Evolutionary conservation across 2,888 invertebrate genomes (phyloP).

Genomic region (Polydrusus cervinus): DNA sequence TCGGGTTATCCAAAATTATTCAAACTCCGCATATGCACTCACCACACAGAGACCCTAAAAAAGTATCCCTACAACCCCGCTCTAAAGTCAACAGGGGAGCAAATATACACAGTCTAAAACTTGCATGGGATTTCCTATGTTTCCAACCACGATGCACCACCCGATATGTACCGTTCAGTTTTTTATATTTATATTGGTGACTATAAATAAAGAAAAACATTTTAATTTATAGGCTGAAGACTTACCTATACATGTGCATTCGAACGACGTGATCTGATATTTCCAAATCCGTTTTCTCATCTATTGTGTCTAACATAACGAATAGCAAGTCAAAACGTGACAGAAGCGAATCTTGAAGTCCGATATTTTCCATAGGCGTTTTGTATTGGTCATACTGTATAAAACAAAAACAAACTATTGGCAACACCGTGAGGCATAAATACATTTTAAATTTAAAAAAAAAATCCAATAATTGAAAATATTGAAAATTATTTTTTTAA

Average conservation of each 20-base stretch:
- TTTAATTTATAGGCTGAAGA: not conserved
- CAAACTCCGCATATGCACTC: too few species aligned
- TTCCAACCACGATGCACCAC: too few species aligned
- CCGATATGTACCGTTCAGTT: too few species aligned
- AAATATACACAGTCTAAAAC: too few species aligned
- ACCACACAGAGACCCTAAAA: too few species aligned
- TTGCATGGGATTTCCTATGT: too few species aligned
- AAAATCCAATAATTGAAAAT: not conserved
- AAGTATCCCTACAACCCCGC: too few species aligned
- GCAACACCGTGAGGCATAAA: not conserved
- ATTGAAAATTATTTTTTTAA: not conserved
- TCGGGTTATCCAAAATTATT: too few species aligned
- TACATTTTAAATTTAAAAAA: not conserved
- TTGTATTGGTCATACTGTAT: slow-evolving; percentile 97
- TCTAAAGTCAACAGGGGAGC: too few species aligned
- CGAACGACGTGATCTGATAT: slow-evolving; percentile 98
- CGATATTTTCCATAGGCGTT: slow-evolving; percentile 99
- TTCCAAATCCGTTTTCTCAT: slow-evolving; percentile 90
- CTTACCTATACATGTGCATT: slow-evolving; percentile 93
- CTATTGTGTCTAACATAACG: slow-evolving; percentile 95
- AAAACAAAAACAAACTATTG: slow-evolving; percentile 29
- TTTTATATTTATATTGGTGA: too few species aligned
- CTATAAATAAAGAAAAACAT: too few species aligned
- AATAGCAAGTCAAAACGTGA: slow-evolving; percentile 99
- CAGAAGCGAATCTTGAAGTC: slow-evolving; percentile 95